Evolutionary conservation across 2,113 vertebrate species (phyloP), one percentile per base, ranked within the genome.

Genomic region (Heterotilapia buettikoferi): DNA sequence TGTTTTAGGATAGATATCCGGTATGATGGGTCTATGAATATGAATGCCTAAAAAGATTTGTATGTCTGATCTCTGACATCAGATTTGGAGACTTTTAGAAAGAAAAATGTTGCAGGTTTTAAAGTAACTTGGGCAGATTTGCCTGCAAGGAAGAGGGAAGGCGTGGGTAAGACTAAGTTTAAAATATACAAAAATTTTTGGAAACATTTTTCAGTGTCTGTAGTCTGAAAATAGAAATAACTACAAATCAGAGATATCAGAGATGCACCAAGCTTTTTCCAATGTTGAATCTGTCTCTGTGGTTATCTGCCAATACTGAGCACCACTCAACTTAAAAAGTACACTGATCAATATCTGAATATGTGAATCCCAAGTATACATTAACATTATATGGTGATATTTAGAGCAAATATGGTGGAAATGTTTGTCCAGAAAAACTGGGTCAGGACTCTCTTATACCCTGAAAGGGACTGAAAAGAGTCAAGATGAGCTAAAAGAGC

Each of bases 1-100:
- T 0, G 12, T 43, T 43, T 71, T 71, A 71, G 36, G 38, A 43
- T 6, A 71, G 13, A 0, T 71, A 9, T 43, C 66, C 0, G 1
- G 66, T 43, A 1, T 40, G 12, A 71, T 43, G 66, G 36, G 5
- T 71, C 12, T 16, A 43, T 43, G 7, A 71, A 24, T 1, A 6
- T 16, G 38, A 38, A 43, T 71, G 36, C n/a, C 38, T 71, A 16
- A 43, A 66, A 71, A 43, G 13, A 71, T 71, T 16, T 24, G n/a
- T 9, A 24, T 1, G 66, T 24, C 38, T 24, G n/a, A 71, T 71
- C 12, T 71, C 2, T 0, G 12, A 43, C 66, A 43, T 40, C 3
- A 24, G 66, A 1, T 71, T 71, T 71, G 66, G 36, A 71, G 38
- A 38, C 66, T 36, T 63, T 19, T 24, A 71, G 66, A 71, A 43